These are phyloP conservation scores for Stigmatopora argus DNA, from an alignment of 2,113 vertebrate genomes.

Conservation along the genomic window DNA sequence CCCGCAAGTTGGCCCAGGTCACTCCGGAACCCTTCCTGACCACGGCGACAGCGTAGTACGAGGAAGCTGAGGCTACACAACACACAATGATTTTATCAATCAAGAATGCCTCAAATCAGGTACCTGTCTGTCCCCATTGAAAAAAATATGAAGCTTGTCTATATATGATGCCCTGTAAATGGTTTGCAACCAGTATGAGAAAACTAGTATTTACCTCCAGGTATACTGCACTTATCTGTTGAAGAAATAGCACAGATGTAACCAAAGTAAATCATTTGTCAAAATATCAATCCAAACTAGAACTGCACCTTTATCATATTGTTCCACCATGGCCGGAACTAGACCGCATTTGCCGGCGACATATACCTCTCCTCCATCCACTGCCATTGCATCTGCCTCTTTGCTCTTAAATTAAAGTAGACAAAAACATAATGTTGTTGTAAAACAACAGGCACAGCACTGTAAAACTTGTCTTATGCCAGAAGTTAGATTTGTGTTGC, in stretches of 20 bases:
- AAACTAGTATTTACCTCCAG: conserved; percentile 18
- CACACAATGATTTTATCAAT: neutral
- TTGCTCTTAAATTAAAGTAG: conserved; percentile 62
- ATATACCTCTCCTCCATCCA: conserved; percentile 83
- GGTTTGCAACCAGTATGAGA: neutral
- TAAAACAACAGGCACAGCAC: too few species aligned
- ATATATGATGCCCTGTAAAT: neutral
- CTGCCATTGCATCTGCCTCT: conserved; percentile 78
- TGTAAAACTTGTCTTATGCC: too few species aligned
- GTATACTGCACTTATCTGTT: conserved; percentile 13
- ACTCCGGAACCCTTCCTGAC: conserved; percentile 66
- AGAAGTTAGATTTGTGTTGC: too few species aligned
- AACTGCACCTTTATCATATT: conserved; percentile 58
- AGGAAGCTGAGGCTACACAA: conserved; percentile 14
- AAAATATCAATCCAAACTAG: conserved; percentile 42
- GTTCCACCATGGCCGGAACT: conserved; percentile 78
- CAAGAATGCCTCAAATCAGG: neutral
- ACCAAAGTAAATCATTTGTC: neutral
- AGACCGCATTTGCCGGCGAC: conserved; percentile 79
- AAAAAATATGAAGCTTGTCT: too few species aligned
- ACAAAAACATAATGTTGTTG: too few species aligned
- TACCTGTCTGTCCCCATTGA: too few species aligned
- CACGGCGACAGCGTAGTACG: conserved; percentile 80
- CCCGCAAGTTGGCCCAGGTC: conserved; percentile 72
- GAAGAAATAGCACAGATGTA: conserved; percentile 2